phyloP scores from a whole-genome alignment of 2,113 vertebrate genomes.

The Pardalotus punctatus region DNA sequence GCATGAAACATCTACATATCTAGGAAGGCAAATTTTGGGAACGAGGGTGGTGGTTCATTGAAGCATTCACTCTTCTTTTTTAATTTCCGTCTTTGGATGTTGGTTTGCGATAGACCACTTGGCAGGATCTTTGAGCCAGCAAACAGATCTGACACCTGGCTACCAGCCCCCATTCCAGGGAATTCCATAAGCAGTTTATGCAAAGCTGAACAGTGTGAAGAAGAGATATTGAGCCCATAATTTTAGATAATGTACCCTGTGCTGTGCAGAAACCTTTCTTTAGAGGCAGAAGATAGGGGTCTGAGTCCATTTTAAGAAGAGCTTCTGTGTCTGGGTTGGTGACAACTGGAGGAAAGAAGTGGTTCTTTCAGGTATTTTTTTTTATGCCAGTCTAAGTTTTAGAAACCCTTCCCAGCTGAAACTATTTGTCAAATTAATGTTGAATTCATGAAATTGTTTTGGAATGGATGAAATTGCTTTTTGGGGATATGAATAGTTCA shows the following conservation, averaged over 20 bases:
- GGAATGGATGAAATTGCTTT: slow-evolving; percentile 54
- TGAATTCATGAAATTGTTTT: slow-evolving; percentile 56
- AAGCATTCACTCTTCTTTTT: slow-evolving; percentile 65
- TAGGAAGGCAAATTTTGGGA: slow-evolving; percentile 37
- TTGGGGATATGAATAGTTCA: slow-evolving; percentile 45
- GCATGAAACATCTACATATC: slow-evolving; percentile 24
- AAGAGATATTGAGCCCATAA: not conserved
- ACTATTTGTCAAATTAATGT: slow-evolving; percentile 55
- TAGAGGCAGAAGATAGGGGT: not conserved
- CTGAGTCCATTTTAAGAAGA: not conserved
- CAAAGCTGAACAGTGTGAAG: not conserved
- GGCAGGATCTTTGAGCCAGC: slow-evolving; percentile 37
- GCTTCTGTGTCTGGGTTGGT: not conserved
- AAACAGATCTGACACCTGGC: slow-evolving; percentile 43
- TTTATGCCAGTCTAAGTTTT: not conserved
- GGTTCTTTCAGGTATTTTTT: not conserved
- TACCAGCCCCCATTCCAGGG: not conserved
- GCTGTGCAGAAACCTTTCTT: not conserved
- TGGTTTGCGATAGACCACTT: slow-evolving; percentile 44
- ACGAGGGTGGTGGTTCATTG: not conserved
- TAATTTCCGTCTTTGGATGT: slow-evolving; percentile 61
- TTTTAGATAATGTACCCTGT: not conserved
- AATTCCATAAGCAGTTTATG: not conserved
- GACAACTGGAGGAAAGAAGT: not conserved
- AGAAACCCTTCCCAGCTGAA: slow-evolving; percentile 18